Conservation (phyloP, 1,140 invertebrate species). For the Parapsyche elsis region DNA sequence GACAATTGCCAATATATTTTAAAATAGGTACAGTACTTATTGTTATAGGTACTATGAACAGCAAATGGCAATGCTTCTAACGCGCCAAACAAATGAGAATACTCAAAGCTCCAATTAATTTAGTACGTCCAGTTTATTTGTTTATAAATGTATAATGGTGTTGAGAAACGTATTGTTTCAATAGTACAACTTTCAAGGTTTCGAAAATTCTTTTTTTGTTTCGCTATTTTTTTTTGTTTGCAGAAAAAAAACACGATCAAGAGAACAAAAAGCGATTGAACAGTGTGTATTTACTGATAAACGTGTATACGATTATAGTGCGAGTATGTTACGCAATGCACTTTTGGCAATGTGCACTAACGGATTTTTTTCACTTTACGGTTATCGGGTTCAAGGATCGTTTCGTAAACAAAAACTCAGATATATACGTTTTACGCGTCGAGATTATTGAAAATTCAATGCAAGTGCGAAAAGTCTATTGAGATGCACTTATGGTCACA, state of each 20-base stretch:
- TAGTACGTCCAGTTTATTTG: too few species aligned
- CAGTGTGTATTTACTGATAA: constrained; percentile 25
- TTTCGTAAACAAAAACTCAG: background rate
- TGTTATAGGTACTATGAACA: too few species aligned
- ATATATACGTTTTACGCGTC: background rate
- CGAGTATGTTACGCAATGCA: constrained; percentile 20
- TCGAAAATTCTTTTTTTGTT: background rate
- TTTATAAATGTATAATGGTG: background rate
- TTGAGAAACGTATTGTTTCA: background rate
- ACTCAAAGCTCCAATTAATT: too few species aligned
- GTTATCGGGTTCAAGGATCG: constrained; percentile 40
- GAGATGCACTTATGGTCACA: too few species aligned
- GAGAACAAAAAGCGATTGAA: constrained; percentile 16
- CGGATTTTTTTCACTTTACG: constrained; percentile 10
- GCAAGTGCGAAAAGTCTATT: too few species aligned
- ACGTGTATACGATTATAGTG: background rate
- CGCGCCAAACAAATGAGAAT: too few species aligned
- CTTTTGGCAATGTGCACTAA: constrained; percentile 30
- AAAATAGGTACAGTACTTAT: too few species aligned
- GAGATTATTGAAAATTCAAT: background rate
- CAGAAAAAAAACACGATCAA: constrained; percentile 18
- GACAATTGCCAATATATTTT: too few species aligned
- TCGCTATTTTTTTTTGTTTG: too few species aligned
- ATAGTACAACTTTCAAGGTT: constrained; percentile 6
- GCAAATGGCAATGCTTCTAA: too few species aligned